Evolutionary conservation across 2,113 vertebrate genomes (phyloP).

Genomic region (Clarias batrachus): DNA sequence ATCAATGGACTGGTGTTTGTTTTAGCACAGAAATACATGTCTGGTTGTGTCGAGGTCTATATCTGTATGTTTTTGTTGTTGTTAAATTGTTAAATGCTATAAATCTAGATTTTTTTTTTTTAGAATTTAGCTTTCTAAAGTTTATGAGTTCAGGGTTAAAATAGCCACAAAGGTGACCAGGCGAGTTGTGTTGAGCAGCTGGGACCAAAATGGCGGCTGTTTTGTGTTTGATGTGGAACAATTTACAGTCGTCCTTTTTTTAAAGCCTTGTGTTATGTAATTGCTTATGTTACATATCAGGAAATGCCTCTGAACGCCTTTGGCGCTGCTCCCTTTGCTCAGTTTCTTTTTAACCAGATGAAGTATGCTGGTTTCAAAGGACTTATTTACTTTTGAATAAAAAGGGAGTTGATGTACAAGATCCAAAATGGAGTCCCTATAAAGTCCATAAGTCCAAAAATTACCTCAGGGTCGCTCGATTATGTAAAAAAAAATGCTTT

Average conservation of each 20-base stretch:
- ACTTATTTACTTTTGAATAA: not conserved
- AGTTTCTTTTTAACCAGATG: not conserved
- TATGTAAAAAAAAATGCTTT: not conserved
- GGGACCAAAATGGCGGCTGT: conserved; percentile 70
- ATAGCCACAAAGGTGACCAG: conserved; percentile 22
- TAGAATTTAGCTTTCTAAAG: conserved; percentile 38
- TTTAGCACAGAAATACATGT: conserved; percentile 4
- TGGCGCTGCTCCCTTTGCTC: not conserved
- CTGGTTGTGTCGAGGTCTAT: not conserved
- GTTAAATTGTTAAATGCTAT: no score
- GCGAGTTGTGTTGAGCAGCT: conserved; percentile 51
- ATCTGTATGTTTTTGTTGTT: no score
- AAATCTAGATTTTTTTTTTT: not conserved
- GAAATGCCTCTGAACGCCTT: not conserved
- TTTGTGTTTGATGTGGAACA: conserved; percentile 29
- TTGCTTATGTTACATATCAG: not conserved
- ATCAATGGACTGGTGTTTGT: conserved; percentile 54
- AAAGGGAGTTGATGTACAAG: not conserved
- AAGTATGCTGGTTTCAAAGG: not conserved
- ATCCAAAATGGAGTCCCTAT: conserved; percentile 25
- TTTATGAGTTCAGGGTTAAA: not conserved
- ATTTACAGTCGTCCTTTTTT: not conserved
- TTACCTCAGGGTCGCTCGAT: not conserved
- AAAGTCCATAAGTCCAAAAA: not conserved
- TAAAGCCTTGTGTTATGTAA: conserved; percentile 6